These are phyloP conservation scores for Cylas formicarius DNA, from an alignment of 1,140 invertebrate species.

Conservation along the genomic window DNA sequence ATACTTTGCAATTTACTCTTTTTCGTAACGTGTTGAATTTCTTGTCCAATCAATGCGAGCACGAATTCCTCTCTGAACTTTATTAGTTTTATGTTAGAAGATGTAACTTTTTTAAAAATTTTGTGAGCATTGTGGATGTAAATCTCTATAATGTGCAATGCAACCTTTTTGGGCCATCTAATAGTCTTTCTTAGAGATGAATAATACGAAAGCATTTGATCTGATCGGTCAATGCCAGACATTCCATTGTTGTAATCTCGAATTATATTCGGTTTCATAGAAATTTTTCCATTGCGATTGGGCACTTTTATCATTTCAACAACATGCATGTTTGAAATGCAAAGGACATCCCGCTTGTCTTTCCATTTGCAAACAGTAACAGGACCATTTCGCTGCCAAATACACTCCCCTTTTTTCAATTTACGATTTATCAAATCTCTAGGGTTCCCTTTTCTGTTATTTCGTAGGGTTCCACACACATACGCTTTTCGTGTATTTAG, in stretches of 20 bases:
- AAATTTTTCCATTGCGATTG: neutral
- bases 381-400: slow-evolving; percentile 29
- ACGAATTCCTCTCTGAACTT: too few relatives aligned
- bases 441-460: slow-evolving; percentile 21
- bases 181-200: slow-evolving; percentile 15
- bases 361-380: slow-evolving; percentile 37
- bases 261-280: slow-evolving; percentile 14
- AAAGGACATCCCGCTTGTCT: slow-evolving; percentile 33
- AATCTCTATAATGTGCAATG: slow-evolving; percentile 16
- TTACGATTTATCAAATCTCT: slow-evolving; percentile 26
- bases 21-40: too few relatives aligned
- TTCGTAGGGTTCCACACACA: slow-evolving; percentile 33
- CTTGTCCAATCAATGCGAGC: too few relatives aligned
- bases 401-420: slow-evolving; percentile 35
- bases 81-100: too few relatives aligned
- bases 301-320: slow-evolving; percentile 22
- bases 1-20: too few relatives aligned
- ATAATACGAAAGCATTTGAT: slow-evolving; percentile 20
- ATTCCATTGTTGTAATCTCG: slow-evolving; percentile 22
- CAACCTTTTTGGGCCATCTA: slow-evolving; percentile 18
- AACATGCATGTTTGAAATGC: slow-evolving; percentile 24
- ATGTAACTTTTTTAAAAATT: too few relatives aligned
- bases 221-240: slow-evolving; percentile 14
- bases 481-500: slow-evolving; percentile 36
- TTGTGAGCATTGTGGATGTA: too few relatives aligned